Evolutionary conservation across 2,113 vertebrate species (phyloP), one percentile per base, ranked within the genome.

Genomic region (Noturus placidus): DNA sequence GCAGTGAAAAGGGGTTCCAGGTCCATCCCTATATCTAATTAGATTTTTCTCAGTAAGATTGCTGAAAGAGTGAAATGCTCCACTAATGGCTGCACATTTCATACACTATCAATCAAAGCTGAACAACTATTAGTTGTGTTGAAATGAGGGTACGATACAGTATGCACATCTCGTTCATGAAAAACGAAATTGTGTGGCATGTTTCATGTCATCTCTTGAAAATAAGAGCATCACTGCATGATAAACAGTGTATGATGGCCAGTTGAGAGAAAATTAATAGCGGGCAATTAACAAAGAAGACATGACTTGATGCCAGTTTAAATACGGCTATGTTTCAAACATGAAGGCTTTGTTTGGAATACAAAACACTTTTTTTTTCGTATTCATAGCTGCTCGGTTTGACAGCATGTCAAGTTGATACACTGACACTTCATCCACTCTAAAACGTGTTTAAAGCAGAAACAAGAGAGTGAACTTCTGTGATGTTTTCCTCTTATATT

Each of bases 321-420:
- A 30, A 83, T 25, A 52, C 20, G 72, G 54, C 42, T 11, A 78
- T 88, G 89, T 85, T 89, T 89, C 74, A 89, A 82, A 87, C 78
- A 83, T 86, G 80, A 86, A 59, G 59, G 81, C 35, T 81, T 54
- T 19, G 42, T 30, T 56, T 82, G 42, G 74, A 52, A 78, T 81
- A 74, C 67, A 72, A 84, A 69, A 46, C 61, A n/a, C n/a, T n/a
- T n/a, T 46, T 50, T 78, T 65, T 85, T 76, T 42, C 87, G 70
- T 61, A 57, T 82, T 88, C 69, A 84, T 81, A 82, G 67, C 74
- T n/a, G 4, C 20, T 57, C 46, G 59, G 74, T 30, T 6, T 83
- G 85, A 89, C 83, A 86, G 61, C 17, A 22, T 70, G 85, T 80
- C 86, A 84, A 19, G 56, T 78, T 91, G 85, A 90, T 89, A 56